A percentile compares a stretch with the other conserved stretches of the same genome.
Evolutionary conservation across 2,797 vertebrate species (phyloP).

Genomic region (Periophthalmus magnuspinnatus): DNA sequence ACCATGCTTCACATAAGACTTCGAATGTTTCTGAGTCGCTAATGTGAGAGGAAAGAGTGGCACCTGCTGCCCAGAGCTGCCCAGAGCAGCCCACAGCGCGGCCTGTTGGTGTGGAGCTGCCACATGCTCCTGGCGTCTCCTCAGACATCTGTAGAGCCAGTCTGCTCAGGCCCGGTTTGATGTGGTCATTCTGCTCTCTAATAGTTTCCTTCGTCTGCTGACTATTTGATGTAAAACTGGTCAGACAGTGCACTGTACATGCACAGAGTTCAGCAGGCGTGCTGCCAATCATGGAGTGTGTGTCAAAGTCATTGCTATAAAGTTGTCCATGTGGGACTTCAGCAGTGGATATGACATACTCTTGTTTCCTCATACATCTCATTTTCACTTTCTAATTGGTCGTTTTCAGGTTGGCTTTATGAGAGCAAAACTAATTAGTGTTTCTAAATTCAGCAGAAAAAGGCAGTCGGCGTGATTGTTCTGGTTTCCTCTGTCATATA

Average conservation of each 20-base stretch:
- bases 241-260: constrained; percentile 35
- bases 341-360: constrained; percentile 72
- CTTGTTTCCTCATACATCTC: constrained; percentile 74
- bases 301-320: constrained; percentile 59
- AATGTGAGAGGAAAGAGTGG: constrained; percentile 55
- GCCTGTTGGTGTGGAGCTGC: constrained; percentile 50
- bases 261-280: constrained; percentile 39
- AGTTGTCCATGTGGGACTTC: constrained; percentile 65
- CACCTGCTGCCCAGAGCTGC: constrained; percentile 49
- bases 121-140: constrained; percentile 71
- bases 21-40: not conserved
- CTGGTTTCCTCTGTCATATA: constrained; percentile 81
- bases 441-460: constrained; percentile 83
- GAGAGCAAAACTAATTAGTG: constrained; percentile 86
- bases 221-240: constrained; percentile 46
- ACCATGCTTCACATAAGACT: not conserved
- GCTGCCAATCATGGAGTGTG: constrained; percentile 38
- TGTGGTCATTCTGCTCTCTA: constrained; percentile 58
- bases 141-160: constrained; percentile 57
- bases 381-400: constrained; percentile 84
- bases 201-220: constrained; percentile 50
- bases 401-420: constrained; percentile 84
- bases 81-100: constrained; percentile 55
- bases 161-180: constrained; percentile 54
- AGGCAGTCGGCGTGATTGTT: constrained; percentile 73